Percentiles rank a stretch among this genome's conserved stretches.
Conservation (phyloP, 2,888 invertebrate genomes). For the Limnephilus auricula region DNA sequence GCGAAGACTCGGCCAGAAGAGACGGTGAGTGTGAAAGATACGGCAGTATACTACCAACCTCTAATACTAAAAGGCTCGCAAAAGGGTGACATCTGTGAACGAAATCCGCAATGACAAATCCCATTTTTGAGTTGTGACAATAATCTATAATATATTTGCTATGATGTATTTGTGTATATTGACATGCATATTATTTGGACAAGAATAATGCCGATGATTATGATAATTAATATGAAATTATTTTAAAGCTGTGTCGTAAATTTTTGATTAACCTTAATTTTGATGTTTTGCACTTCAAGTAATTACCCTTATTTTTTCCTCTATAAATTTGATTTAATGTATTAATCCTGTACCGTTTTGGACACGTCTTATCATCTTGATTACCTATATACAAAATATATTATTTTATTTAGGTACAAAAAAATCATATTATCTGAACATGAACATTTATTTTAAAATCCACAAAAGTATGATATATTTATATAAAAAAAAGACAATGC, state of each 20-base stretch:
- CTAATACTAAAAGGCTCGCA: conserved; percentile 2
- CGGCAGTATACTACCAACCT: not conserved
- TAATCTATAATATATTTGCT: not conserved
- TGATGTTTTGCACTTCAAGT: not conserved
- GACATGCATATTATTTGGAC: not conserved
- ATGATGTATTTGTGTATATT: not conserved
- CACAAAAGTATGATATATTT: not conserved
- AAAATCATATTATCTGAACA: not conserved
- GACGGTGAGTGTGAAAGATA: conserved; percentile 37
- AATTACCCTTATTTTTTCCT: not conserved
- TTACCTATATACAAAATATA: not conserved
- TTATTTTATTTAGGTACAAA: not conserved
- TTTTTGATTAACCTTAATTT: not conserved
- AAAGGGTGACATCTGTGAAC: not conserved
- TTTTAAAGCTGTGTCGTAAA: not conserved
- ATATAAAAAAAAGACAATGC: not conserved
- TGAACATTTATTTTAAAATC: not conserved
- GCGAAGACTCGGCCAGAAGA: conserved; percentile 26
- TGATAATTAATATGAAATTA: not conserved
- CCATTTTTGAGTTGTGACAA: not conserved
- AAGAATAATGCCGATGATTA: not conserved
- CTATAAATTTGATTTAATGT: not conserved
- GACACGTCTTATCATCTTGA: not conserved
- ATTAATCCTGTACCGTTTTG: not conserved
- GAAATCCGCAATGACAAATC: not conserved